Base-by-base conservation (phyloP, 2,888 invertebrate species). In the Stramonita haemastoma region DNA sequence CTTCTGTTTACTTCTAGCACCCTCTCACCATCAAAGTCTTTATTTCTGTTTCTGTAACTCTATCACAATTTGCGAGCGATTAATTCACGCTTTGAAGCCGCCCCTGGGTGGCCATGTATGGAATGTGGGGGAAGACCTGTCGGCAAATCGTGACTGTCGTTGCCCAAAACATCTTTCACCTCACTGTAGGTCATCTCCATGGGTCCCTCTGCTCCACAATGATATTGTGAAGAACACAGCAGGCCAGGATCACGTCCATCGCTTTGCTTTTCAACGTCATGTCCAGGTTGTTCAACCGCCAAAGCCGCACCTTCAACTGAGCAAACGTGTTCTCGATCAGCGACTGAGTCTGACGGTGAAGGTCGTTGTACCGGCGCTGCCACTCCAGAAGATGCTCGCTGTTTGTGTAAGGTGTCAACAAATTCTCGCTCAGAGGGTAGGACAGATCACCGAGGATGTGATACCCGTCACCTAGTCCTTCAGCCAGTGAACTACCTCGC, bases 141-240 rank as follows among this genome's bases (percentile, higher is more conserved):
- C 46, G 26, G 26, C 6, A 29, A 26, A 36, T 29, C 46, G 46
- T 83, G 81, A 83, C 81, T 46, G 46, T 29, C 46, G 36, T 83
- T 36, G 15, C 81, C 81, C 46, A 83, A 19, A 22, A 83, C 26
- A 22, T 83, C 81, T 8, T 1, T 83, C 17, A 83, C 36, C 22
- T 83, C 81, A 36, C 13, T 26, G 46, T 83, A 46, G 6, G 81
- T 83, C 81, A 83, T 83, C 8, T 83, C 81, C 81, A 83, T 11
- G 17, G 81, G 81, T 36, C 81, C 81, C 26, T 83, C 81, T 83
- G 81, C 1, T 83, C 81, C 81, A 83, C 0, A 46, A 83, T 26
- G 81, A 83, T 83, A 36, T 83, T 83, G 81, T 83, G 46, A 29
- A 83, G 81, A 19, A 83, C 46, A 46, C 81, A 83, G 46, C 81